Percentiles rank a stretch among this genome's conserved stretches.
Evolutionary conservation across 1,140 invertebrate genomes (phyloP).

Genomic region (Drosophila ironensis): DNA sequence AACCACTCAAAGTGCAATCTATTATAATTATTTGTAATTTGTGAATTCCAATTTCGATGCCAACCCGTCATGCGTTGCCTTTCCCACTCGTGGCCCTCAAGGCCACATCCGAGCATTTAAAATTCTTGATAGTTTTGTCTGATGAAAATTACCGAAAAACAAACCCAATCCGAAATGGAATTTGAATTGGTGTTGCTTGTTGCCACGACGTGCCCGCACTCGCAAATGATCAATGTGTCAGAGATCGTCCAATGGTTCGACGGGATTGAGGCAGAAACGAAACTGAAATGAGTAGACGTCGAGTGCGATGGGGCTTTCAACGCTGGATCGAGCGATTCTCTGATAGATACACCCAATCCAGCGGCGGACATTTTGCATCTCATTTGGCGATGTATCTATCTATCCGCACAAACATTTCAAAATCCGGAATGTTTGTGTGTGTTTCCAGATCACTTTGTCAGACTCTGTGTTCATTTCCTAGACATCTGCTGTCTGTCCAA

Average conservation of each 20-base stretch:
- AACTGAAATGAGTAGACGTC: slow-evolving; percentile 11
- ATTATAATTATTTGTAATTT: slow-evolving; percentile 44
- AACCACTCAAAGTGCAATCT: slow-evolving; percentile 35
- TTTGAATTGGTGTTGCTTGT: slow-evolving; percentile 6
- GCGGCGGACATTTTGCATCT: slow-evolving; percentile 29
- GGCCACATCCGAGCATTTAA: slow-evolving; percentile 64
- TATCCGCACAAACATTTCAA: slow-evolving; percentile 10
- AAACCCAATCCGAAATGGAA: slow-evolving; percentile 25
- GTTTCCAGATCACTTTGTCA: slow-evolving; percentile 42
- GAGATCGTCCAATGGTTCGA: slow-evolving; percentile 44
- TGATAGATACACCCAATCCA: slow-evolving; percentile 40
- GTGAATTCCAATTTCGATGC: slow-evolving; percentile 23
- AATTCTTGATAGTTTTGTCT: slow-evolving; percentile 71
- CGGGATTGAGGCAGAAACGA: not conserved
- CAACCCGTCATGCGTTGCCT: slow-evolving; percentile 26
- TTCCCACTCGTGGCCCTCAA: slow-evolving; percentile 50
- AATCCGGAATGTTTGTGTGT: slow-evolving; percentile 5
- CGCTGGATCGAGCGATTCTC: slow-evolving; percentile 2
- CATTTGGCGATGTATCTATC: slow-evolving; percentile 15
- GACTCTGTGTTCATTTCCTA: slow-evolving; percentile 42
- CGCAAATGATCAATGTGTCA: slow-evolving; percentile 66
- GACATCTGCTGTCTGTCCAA: slow-evolving; percentile 33
- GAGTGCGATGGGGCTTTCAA: slow-evolving; percentile 29
- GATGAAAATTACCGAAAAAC: slow-evolving; percentile 48
- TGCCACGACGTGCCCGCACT: slow-evolving; percentile 57